phyloP scores from a whole-genome alignment of 2,113 vertebrate species.

The Mohoua ochrocephala region DNA sequence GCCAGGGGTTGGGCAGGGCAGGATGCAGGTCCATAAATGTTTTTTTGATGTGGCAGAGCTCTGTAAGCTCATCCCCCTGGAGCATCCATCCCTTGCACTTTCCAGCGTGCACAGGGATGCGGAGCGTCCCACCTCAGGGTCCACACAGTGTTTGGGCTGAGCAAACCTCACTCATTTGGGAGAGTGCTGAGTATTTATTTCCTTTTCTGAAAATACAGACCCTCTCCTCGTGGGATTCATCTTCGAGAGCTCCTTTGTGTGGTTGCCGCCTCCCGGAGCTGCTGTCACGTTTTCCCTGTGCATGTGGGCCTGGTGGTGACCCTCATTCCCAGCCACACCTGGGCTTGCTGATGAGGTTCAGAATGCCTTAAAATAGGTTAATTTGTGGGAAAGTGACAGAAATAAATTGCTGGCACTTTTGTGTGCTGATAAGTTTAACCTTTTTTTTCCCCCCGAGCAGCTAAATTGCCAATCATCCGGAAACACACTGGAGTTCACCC shows the following conservation, averaged over 20 bases:
- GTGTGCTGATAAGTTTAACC: slow-evolving; percentile 38
- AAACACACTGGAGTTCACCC: slow-evolving; percentile 25
- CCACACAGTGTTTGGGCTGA: accelerated
- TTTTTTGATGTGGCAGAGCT: not conserved
- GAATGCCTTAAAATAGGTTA: slow-evolving; percentile 39
- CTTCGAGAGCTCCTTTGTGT: not conserved
- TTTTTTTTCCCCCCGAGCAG: not conserved
- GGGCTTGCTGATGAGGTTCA: slow-evolving; percentile 32
- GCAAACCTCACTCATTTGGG: not conserved
- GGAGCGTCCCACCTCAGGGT: not conserved
- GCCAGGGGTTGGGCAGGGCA: not conserved
- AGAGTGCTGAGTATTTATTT: not conserved
- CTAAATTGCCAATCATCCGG: slow-evolving; percentile 49
- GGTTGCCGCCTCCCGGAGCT: not conserved
- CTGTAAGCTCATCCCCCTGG: not conserved
- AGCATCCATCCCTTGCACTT: not conserved
- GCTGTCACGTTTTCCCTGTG: not conserved
- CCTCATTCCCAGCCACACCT: slow-evolving; percentile 14
- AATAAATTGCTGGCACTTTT: slow-evolving; percentile 34
- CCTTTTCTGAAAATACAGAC: not conserved
- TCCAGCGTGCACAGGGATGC: accelerated
- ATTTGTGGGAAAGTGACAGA: slow-evolving; percentile 43
- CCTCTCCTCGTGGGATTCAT: not conserved
- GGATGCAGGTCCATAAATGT: not conserved
- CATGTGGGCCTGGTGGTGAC: not conserved